Base-by-base conservation (phyloP, 64 coral and sea anemone genomes). In the Hydrozoanthus tunicans region DNA sequence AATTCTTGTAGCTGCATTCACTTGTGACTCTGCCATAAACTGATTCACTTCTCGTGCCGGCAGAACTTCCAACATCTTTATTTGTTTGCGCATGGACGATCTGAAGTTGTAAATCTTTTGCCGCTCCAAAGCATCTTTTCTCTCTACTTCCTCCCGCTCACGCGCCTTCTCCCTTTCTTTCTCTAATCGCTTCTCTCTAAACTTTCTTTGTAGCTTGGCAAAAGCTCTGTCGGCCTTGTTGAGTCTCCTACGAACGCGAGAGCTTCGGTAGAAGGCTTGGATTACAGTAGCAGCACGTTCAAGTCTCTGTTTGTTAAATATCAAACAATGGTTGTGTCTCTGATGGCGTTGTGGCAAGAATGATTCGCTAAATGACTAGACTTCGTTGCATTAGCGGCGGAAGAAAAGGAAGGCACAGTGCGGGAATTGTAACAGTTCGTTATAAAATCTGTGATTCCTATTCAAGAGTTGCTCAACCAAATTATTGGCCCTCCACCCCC, bases 1-100 rank as follows among this genome's bases (percentile, higher is more conserved):
- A 73, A 96, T 96, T 62, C 76, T 96, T 8, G 77, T 94, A 15
- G 92, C 95, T 23, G 95, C 95, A 11, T 89, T 66, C 4, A 79
- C 71, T 83, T 96, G 92, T 56, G 93, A 89, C 15, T 96, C 92
- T 4, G 53, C 81, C 92, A 96, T 92, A 57, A 91, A 94, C 43
- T 89, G 64, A 58, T 96, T 96, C 3, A 96, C 95, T 62, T 96
- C 95, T 58, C 95, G 90, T 67, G 95, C 95, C 1, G 95, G 95
- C 4, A 96, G 89, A 77, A 59, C 89, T 43, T 96, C 95, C 53
- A 96, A 65, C 92, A 96, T 91, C 82, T 96, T 93, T 6, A 96
- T 9, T 90, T 96, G 92, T 58, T 96, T 96, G 55, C 78, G 86
- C 92, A 96, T 94, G 7, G 95, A 91, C 3, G 89, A 96, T 62